phyloP scores from a whole-genome alignment of 2,113 vertebrate genomes.

The Microcebus lehilahytsara region DNA sequence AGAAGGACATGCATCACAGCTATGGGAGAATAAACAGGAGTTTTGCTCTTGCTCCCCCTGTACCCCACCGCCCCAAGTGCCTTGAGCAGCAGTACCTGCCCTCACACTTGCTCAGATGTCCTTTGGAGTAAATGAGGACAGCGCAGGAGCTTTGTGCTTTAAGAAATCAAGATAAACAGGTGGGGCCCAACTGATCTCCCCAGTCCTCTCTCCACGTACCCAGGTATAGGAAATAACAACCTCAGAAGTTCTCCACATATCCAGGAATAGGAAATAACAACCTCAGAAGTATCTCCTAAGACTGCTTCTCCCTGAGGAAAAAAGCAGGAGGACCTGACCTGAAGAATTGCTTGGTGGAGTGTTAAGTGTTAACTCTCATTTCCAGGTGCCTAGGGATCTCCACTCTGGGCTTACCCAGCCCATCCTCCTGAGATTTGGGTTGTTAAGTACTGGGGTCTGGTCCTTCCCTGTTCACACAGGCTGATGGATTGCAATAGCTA shows the following conservation, averaged over 20 bases:
- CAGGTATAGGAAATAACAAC: not conserved
- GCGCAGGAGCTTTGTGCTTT: not conserved
- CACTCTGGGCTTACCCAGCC: not conserved
- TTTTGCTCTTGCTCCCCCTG: not conserved
- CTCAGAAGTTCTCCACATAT: not conserved
- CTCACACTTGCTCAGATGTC: not conserved
- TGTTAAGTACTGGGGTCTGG: not conserved
- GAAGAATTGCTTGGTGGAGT: not conserved
- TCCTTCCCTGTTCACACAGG: not conserved
- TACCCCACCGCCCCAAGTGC: not conserved
- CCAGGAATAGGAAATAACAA: not conserved
- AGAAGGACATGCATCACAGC: not conserved
- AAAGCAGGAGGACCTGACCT: fast-evolving
- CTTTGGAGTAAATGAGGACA: not conserved
- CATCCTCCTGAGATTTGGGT: not conserved
- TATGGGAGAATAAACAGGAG: not conserved
- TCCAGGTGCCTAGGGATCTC: not conserved
- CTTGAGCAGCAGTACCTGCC: not conserved
- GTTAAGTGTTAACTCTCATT: not conserved
- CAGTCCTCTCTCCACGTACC: not conserved
- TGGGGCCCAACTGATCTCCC: not conserved
- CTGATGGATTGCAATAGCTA: not conserved
- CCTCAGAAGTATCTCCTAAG: not conserved
- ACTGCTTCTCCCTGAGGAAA: not conserved
- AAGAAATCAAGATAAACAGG: not conserved